These are phyloP conservation scores for Heteromurus nitidus DNA, from an alignment of 2,888 invertebrate species.

Conservation along the genomic window DNA sequence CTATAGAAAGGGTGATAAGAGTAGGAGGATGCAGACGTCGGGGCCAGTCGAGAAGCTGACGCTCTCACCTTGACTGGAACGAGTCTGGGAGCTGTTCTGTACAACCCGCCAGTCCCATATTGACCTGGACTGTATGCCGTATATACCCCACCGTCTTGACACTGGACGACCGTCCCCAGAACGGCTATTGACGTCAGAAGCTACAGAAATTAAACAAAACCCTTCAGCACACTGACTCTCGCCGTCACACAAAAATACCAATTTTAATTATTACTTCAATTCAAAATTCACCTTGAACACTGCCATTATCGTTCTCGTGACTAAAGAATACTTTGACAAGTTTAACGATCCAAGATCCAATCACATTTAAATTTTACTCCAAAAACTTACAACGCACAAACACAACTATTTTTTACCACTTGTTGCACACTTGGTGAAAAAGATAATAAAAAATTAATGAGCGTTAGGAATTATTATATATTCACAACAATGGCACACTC, in stretches of 20 bases:
- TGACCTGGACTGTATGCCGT: conserved; percentile 65
- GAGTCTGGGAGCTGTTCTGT: conserved; percentile 42
- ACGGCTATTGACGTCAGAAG: conserved; percentile 41
- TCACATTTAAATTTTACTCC: too few species aligned
- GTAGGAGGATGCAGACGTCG: conserved; percentile 33
- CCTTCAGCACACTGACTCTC: too few species aligned
- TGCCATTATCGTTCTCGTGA: too few species aligned
- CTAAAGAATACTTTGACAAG: too few species aligned
- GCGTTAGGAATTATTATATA: too few species aligned
- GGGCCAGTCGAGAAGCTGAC: conserved; percentile 32
- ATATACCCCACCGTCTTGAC: conserved; percentile 49
- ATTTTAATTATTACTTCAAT: background rate
- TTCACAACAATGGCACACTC: too few species aligned
- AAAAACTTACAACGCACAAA: too few species aligned
- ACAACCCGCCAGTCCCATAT: conserved; percentile 7
- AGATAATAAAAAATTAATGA: too few species aligned
- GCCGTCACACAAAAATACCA: background rate
- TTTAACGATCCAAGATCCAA: too few species aligned
- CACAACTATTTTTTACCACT: too few species aligned
- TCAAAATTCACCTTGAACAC: conserved; percentile 46
- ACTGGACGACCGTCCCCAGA: conserved; percentile 37
- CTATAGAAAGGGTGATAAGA: conserved; percentile 13
- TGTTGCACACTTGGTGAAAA: too few species aligned
- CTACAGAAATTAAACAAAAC: too few species aligned
- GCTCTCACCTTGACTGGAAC: conserved; percentile 60